phyloP scores from a whole-genome alignment of 2,113 vertebrate genomes.

The Phocoena phocoena region DNA sequence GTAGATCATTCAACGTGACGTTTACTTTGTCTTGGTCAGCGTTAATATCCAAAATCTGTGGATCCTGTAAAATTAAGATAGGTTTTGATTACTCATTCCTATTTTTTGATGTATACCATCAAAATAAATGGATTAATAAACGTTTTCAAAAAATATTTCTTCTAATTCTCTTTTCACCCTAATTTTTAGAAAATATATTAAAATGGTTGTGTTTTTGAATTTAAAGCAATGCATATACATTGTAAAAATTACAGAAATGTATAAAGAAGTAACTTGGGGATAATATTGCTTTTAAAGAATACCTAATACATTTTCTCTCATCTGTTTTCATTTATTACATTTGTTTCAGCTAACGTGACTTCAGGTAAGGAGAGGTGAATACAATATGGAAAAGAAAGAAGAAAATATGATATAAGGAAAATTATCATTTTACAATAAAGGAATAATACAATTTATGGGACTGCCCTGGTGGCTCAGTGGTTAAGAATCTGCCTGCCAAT shows the following conservation, averaged over 20 bases:
- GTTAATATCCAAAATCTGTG: conserved; percentile 86
- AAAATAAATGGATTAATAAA: not conserved
- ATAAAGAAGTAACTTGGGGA: not conserved
- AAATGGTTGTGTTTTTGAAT: not conserved
- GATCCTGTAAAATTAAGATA: conserved; percentile 83
- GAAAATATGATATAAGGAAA: not conserved
- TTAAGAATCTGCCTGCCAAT: no score
- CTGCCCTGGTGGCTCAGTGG: no score
- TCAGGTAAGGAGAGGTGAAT: not conserved
- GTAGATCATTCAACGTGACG: conserved; percentile 82
- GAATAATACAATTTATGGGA: not conserved
- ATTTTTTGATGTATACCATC: not conserved
- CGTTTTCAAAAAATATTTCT: not conserved
- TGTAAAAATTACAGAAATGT: not conserved
- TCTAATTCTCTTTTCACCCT: not conserved
- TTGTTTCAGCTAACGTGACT: not conserved
- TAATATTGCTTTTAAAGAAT: conserved; percentile 4
- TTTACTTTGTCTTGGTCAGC: conserved; percentile 84
- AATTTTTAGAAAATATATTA: not conserved
- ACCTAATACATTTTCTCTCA: not conserved
- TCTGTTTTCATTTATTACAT: not conserved
- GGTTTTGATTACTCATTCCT: conserved; percentile 34
- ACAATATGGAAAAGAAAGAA: not conserved
- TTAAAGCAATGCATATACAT: not conserved
- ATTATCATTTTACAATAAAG: not conserved